Evolutionary conservation across 2,888 invertebrate species (phyloP).

Genomic region (Melieria picta): DNA sequence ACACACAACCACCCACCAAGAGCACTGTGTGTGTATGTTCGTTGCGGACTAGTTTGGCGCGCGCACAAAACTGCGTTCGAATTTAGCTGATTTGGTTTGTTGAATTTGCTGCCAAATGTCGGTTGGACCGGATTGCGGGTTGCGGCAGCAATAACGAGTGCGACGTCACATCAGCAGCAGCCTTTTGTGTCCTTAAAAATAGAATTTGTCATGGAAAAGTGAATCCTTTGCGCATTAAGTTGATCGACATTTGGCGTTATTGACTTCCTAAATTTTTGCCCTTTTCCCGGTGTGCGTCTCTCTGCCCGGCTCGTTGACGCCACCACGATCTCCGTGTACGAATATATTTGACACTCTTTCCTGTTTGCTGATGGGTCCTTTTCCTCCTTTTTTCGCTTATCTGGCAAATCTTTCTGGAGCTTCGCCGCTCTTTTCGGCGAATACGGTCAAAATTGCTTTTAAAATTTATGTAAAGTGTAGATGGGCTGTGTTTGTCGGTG

Average conservation of each 20-base stretch:
- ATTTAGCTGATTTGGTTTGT: not conserved
- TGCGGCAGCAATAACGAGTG: not conserved
- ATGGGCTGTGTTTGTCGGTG: not conserved
- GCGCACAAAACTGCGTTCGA: not conserved
- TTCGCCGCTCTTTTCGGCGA: not conserved
- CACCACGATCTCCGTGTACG: not conserved
- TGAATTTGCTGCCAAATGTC: not conserved
- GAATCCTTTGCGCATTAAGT: constrained; percentile 33
- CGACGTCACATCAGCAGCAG: not conserved
- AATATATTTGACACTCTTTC: not conserved
- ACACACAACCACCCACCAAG: not conserved
- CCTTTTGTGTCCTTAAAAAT: constrained; percentile 16
- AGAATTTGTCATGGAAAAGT: constrained; percentile 38
- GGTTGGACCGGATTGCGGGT: not conserved
- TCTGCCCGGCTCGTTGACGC: not conserved
- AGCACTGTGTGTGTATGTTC: not conserved
- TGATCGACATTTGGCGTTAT: constrained; percentile 31
- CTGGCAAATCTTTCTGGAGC: not conserved
- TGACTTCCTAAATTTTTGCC: constrained; percentile 5
- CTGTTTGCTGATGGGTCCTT: not conserved
- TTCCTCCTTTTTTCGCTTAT: not conserved
- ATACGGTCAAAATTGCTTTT: constrained; percentile 18
- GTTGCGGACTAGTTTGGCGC: not conserved
- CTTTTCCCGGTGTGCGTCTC: not conserved
- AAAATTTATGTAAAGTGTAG: constrained; percentile 15